Percentiles rank a stretch among this genome's conserved stretches.
These are phyloP conservation scores for Alfaro cultratus DNA, from an alignment of 2,797 vertebrate genomes.

Conservation along the genomic window DNA sequence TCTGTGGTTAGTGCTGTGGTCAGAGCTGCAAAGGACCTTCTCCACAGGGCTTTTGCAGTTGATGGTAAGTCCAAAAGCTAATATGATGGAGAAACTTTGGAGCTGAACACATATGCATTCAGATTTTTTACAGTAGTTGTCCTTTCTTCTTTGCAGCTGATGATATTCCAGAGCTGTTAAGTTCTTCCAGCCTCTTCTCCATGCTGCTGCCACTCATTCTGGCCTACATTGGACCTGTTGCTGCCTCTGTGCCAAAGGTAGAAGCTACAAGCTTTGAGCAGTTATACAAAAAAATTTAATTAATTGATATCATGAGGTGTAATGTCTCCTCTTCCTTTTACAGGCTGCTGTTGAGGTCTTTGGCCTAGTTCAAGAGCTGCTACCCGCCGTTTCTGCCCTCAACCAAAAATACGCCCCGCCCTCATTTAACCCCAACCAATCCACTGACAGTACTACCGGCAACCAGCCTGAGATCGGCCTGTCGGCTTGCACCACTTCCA, in stretches of 20 bases:
- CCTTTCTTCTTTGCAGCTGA: slow-evolving; percentile 83
- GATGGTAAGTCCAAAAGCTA: slow-evolving; percentile 85
- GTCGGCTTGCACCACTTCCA: slow-evolving; percentile 97
- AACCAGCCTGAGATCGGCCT: slow-evolving; percentile 97
- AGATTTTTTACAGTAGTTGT: background rate
- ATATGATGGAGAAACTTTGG: background rate
- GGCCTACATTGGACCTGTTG: slow-evolving; percentile 97
- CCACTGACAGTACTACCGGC: slow-evolving; percentile 98
- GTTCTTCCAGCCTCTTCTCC: slow-evolving; percentile 97
- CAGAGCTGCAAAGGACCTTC: slow-evolving; percentile 94
- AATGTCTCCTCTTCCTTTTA: slow-evolving; percentile 4
- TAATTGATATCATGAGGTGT: background rate
- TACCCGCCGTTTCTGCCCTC: slow-evolving; percentile 94
- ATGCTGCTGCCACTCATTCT: slow-evolving; percentile 98
- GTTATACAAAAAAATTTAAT: background rate
- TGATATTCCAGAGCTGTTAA: slow-evolving; percentile 97
- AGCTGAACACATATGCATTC: background rate
- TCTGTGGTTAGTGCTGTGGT: slow-evolving; percentile 97
- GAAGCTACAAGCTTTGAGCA: background rate
- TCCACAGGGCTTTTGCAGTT: slow-evolving; percentile 96
- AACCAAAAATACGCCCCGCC: slow-evolving; percentile 99
- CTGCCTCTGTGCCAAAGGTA: slow-evolving; percentile 97
- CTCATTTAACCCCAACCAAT: slow-evolving; percentile 98
- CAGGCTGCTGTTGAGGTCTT: slow-evolving; percentile 99
- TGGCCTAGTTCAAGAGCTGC: slow-evolving; percentile 94